Conservation (phyloP, 2,113 vertebrate genomes). For the Gambusia affinis region DNA sequence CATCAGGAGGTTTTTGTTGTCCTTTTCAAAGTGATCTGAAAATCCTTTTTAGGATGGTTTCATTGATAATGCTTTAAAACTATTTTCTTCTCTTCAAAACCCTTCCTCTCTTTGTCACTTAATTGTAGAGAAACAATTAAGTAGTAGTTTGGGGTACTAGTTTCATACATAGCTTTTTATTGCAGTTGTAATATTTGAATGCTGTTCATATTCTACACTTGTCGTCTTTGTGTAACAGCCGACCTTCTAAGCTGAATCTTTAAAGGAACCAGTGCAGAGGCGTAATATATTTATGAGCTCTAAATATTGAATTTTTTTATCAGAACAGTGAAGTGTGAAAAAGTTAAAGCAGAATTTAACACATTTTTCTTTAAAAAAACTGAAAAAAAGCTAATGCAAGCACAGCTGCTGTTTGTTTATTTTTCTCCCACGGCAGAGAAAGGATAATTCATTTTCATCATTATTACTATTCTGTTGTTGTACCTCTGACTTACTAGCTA, state of each 20-base stretch:
- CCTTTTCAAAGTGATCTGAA: constrained; percentile 32
- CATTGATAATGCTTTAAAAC: constrained; percentile 3
- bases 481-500: constrained; percentile 5
- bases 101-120: constrained; percentile 5
- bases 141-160: neutral
- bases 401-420: constrained; percentile 19
- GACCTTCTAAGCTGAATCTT: constrained; percentile 8
- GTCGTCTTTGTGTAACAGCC: neutral
- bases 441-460: neutral
- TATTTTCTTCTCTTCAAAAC: constrained; percentile 14
- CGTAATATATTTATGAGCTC: constrained; percentile 30
- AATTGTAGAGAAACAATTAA: neutral
- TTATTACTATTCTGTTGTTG: neutral
- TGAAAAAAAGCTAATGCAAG: constrained; percentile 11
- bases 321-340: constrained; percentile 11
- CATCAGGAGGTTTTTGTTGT: neutral
- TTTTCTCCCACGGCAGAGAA: constrained; percentile 6
- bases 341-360: constrained; percentile 24
- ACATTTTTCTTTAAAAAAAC: constrained; percentile 19
- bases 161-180: neutral
- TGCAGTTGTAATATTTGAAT: neutral
- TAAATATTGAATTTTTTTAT: constrained; percentile 35
- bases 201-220: neutral
- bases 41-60: constrained; percentile 35
- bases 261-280: constrained; percentile 8